These are phyloP conservation scores for Trichopoda pennipes DNA, from an alignment of 2,888 invertebrate species.

Conservation along the genomic window DNA sequence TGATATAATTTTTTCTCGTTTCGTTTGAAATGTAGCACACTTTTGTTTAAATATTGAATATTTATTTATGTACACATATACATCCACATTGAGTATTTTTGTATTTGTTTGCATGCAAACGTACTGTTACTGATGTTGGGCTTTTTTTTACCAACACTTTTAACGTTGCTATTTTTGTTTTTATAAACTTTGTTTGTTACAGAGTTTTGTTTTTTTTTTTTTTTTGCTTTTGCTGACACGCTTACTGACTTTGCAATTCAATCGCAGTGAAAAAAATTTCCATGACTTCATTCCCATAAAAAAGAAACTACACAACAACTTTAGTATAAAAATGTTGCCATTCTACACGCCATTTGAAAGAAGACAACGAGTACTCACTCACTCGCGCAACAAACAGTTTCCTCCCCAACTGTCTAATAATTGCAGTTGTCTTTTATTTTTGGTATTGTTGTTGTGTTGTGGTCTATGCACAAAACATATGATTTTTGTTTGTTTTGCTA, in stretches of 20 bases:
- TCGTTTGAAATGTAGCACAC: slow-evolving; percentile 63
- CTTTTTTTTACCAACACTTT: slow-evolving; percentile 44
- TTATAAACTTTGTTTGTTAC: slow-evolving; percentile 22
- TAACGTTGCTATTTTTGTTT: slow-evolving; percentile 28
- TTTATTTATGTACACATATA: slow-evolving; percentile 57
- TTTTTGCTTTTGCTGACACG: slow-evolving; percentile 63
- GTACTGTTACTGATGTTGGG: slow-evolving; percentile 26
- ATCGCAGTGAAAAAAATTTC: slow-evolving; percentile 54
- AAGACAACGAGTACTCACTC: slow-evolving; percentile 9
- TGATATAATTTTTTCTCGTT: slow-evolving; percentile 16
- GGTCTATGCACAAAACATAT: slow-evolving; percentile 51
- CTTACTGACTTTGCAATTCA: slow-evolving; percentile 64
- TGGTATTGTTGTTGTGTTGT: not conserved
- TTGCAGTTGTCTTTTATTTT: slow-evolving; percentile 38
- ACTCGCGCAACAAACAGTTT: slow-evolving; percentile 21
- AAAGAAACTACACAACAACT: slow-evolving; percentile 31
- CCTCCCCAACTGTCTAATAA: slow-evolving; percentile 54
- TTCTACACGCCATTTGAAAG: slow-evolving; percentile 44
- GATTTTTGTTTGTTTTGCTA: slow-evolving; percentile 23
- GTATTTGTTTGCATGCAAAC: not conserved
- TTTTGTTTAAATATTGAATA: slow-evolving; percentile 65
- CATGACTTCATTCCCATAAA: slow-evolving; percentile 67
- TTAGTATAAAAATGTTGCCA: slow-evolving; percentile 28
- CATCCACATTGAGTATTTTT: slow-evolving; percentile 45
- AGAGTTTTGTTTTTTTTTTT: slow-evolving; percentile 2